Percentiles rank a stretch among this genome's conserved stretches.
phyloP scores from a whole-genome alignment of 2,888 invertebrate genomes.

The Eupithecia subumbrata region DNA sequence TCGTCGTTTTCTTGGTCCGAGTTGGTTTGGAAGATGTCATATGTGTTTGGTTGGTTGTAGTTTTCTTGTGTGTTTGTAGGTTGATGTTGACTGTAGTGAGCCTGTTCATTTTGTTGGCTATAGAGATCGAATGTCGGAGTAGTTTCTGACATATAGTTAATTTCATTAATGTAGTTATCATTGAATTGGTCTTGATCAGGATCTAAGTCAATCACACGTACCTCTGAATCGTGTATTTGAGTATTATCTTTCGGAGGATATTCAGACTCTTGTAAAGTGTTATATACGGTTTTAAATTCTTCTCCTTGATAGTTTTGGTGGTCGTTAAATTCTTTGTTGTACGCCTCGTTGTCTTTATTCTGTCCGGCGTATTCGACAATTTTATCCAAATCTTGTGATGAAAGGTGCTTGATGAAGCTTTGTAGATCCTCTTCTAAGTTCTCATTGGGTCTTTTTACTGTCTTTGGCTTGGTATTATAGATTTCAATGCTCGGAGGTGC shows the following conservation, averaged over 20 bases:
- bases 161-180: conserved; percentile 23
- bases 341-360: conserved; percentile 43
- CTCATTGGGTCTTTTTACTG: conserved; percentile 65
- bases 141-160: conserved; percentile 39
- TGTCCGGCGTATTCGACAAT: conserved; percentile 66
- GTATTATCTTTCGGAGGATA: conserved; percentile 32
- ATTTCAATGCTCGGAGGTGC: conserved; percentile 26
- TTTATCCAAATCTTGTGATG: conserved; percentile 73
- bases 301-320: conserved; percentile 40
- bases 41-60: conserved; percentile 38
- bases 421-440: conserved; percentile 71
- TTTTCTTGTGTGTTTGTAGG: conserved; percentile 50
- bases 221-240: conserved; percentile 38
- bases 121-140: conserved; percentile 24
- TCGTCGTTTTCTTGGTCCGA: conserved; percentile 31
- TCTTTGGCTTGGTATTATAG: conserved; percentile 50
- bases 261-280: conserved; percentile 34
- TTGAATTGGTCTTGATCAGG: conserved; percentile 29
- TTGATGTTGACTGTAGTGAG: conserved; percentile 21
- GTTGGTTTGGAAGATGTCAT: conserved; percentile 45
- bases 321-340: conserved; percentile 41
- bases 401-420: conserved; percentile 70
- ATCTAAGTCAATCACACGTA: conserved; percentile 40
- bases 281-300: conserved; percentile 42
- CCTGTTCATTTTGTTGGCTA: conserved; percentile 10